Evolutionary conservation across 1,140 invertebrate species (phyloP).

Genomic region (Drosophila persimilis): DNA sequence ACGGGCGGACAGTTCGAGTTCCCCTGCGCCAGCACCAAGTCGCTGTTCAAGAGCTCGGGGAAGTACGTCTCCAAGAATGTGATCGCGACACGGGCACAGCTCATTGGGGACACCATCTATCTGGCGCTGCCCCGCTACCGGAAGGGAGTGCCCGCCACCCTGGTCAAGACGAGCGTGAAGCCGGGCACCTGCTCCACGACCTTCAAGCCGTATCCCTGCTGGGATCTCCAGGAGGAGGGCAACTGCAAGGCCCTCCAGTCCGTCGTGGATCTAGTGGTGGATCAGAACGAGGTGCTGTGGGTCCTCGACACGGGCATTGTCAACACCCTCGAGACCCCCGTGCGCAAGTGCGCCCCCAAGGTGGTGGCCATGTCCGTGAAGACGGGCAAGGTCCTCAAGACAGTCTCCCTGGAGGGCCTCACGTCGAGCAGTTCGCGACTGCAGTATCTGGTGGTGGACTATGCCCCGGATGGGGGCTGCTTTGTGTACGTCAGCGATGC

Average conservation of each 20-base stretch:
- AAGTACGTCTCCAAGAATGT: slow-evolving; percentile 85
- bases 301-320: slow-evolving; percentile 86
- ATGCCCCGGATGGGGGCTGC: slow-evolving; percentile 83
- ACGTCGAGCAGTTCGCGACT: slow-evolving; percentile 84
- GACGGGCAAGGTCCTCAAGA: slow-evolving; percentile 85
- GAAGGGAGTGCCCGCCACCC: slow-evolving; percentile 84
- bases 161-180: slow-evolving; percentile 84
- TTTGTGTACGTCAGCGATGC: slow-evolving; percentile 87
- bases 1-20: slow-evolving; percentile 84
- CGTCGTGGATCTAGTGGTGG: slow-evolving; percentile 86
- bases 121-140: slow-evolving; percentile 85
- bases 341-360: slow-evolving; percentile 85
- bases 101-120: slow-evolving; percentile 84
- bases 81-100: slow-evolving; percentile 85
- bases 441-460: slow-evolving; percentile 86
- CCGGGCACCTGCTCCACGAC: slow-evolving; percentile 82
- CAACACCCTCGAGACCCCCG: slow-evolving; percentile 84
- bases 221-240: slow-evolving; percentile 86
- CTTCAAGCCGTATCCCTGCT: slow-evolving; percentile 85
- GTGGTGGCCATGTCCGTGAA: slow-evolving; percentile 85
- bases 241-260: slow-evolving; percentile 85
- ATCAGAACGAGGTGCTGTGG: slow-evolving; percentile 85
- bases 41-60: slow-evolving; percentile 84
- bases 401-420: slow-evolving; percentile 84
- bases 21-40: slow-evolving; percentile 84